phyloP scores from a whole-genome alignment of 2,113 vertebrate species.

The Maccullochella peelii region DNA sequence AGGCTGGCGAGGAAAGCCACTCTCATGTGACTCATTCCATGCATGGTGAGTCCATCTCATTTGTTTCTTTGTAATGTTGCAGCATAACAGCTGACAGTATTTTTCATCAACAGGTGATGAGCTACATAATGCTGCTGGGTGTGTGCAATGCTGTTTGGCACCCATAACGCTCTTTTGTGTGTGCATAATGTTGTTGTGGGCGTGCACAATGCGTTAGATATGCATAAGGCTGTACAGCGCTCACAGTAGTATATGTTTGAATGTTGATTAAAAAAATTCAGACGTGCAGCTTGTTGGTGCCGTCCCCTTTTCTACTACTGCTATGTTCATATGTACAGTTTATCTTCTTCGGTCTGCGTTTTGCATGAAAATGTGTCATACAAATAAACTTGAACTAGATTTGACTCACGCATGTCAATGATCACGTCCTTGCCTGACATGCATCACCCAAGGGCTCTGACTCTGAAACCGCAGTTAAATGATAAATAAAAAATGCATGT shows the following conservation, averaged over 20 bases:
- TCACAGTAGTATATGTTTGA: background rate
- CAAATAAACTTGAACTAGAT: background rate
- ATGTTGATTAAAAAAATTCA: background rate
- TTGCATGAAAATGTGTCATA: background rate
- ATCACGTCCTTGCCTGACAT: background rate
- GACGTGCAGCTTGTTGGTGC: background rate
- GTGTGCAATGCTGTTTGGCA: background rate
- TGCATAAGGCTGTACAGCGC: background rate
- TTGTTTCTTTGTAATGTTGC: slow-evolving; percentile 1
- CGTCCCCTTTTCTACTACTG: background rate
- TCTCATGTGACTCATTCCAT: background rate
- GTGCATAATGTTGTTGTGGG: background rate
- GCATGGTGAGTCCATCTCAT: background rate
- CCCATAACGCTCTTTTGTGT: background rate
- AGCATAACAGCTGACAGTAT: background rate
- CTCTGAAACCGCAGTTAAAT: background rate
- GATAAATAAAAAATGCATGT: background rate
- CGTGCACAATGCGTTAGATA: background rate
- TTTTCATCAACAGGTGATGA: background rate
- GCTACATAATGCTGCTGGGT: background rate
- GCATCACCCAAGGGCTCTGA: background rate
- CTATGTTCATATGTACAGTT: background rate
- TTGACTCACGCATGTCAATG: background rate
- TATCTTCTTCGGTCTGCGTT: slow-evolving; percentile 23
- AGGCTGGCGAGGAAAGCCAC: background rate